Percentiles rank a stretch among this genome's conserved stretches.
These are phyloP conservation scores for Spongia lamella DNA, from an alignment of 37 sponge, comb jelly and placozoan genomes.

Conservation along the genomic window DNA sequence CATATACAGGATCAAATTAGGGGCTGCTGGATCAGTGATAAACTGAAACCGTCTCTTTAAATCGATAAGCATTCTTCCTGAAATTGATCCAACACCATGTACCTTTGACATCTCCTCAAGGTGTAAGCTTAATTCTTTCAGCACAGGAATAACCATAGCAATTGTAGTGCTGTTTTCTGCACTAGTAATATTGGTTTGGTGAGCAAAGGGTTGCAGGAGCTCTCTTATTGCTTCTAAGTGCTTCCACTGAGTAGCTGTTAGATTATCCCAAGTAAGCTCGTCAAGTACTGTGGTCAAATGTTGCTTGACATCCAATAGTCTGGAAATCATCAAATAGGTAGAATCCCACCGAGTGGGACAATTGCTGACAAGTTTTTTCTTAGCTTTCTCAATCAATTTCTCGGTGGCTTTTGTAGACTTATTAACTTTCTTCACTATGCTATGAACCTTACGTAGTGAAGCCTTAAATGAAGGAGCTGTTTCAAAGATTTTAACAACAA, in stretches of 20 bases:
- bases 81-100: neutral
- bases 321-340: too few species aligned
- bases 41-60: slow-evolving; percentile 4
- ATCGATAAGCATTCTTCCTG: neutral
- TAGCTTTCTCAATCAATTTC: neutral
- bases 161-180: slow-evolving; percentile 2
- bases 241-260: slow-evolving; percentile 30
- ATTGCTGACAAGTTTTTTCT: slow-evolving; percentile 14
- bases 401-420: slow-evolving; percentile 25
- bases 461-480: too few species aligned
- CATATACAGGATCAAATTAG: slow-evolving; percentile 1
- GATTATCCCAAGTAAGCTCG: neutral
- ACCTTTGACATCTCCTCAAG: slow-evolving; percentile 5
- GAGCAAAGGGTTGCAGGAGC: too few species aligned
- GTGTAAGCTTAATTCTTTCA: slow-evolving; percentile 10
- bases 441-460: neutral
- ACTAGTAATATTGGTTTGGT: slow-evolving; percentile 9
- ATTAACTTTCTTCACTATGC: slow-evolving; percentile 25
- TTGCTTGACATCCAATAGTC: too few species aligned
- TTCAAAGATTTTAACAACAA: slow-evolving; percentile 15
- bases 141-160: neutral
- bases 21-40: neutral
- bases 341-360: too few species aligned
- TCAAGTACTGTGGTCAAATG: slow-evolving; percentile 14
- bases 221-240: neutral